These are phyloP conservation scores for Vesta saturnalis DNA, from an alignment of 2,888 invertebrate genomes.

Conservation along the genomic window DNA sequence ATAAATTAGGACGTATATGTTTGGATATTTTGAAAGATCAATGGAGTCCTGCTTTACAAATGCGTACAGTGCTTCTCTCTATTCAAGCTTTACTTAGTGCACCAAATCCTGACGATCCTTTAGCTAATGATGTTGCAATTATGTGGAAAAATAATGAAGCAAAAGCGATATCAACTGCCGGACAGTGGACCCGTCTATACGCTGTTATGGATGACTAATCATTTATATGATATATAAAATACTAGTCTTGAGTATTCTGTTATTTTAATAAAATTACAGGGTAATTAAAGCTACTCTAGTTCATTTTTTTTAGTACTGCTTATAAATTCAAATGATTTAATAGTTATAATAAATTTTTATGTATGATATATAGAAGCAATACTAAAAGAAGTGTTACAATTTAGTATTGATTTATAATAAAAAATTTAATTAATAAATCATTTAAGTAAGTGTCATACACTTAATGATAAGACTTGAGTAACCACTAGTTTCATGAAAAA, in stretches of 20 bases:
- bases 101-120: constrained; percentile 98
- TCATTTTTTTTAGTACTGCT: not conserved
- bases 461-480: too few relatives aligned
- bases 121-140: constrained; percentile 98
- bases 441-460: too few relatives aligned
- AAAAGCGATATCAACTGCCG: constrained; percentile 94
- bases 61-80: constrained; percentile 96
- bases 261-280: constrained; percentile 1
- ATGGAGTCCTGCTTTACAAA: constrained; percentile 99
- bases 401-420: too few relatives aligned
- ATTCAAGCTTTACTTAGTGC: constrained; percentile 98
- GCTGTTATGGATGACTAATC: constrained; percentile 61
- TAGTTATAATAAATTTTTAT: too few relatives aligned
- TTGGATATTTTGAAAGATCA: constrained; percentile 98
- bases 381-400: too few relatives aligned
- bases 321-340: too few relatives aligned
- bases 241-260: not conserved
- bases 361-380: too few relatives aligned
- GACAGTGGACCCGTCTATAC: constrained; percentile 93
- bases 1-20: constrained; percentile 98
- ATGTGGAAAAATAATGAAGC: constrained; percentile 98
- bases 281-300: too few relatives aligned
- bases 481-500: too few relatives aligned
- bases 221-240: not conserved
- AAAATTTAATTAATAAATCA: too few relatives aligned